Evolutionary conservation across 2,113 vertebrate genomes (phyloP), one percentile per base, ranked within the genome.

Genomic region (Martes martes): DNA sequence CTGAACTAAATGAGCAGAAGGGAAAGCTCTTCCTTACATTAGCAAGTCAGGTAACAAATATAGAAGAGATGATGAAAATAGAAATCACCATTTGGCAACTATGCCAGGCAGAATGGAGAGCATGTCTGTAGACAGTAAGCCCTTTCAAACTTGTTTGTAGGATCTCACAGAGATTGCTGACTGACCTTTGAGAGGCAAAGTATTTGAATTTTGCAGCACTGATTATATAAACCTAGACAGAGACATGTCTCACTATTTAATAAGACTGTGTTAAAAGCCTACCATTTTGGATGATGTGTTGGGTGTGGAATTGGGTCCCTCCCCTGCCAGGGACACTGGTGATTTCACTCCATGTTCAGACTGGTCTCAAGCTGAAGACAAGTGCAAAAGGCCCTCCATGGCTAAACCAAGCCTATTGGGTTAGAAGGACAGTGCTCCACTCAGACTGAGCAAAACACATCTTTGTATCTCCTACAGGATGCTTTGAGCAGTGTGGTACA

Each of bases 151-250:
- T 69, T 52, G 69, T 89, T 95, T 80, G 55, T 59, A 94, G 74
- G 50, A 63, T 24, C 42, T 92, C 61, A 23, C 59, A 61, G 42
- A 47, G 61, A 52, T 86, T 80, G n/a, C 28, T 81, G 26, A 95
- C 26, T 87, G 87, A 87, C 61, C 67, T 84, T 36, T 90, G 71
- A 97, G 42, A 82, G 39, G 42, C n/a, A 36, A 95, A 83, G 23
- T 92, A 78, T 92, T 65, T 94, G 69, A 95, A 84, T 96, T 96
- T 97, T 96, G 50, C 26, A 96, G 57, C 33, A 93, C 57, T 92
- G 80, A 83, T 95, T 96, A 88, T n/a, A 65, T 76, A 95, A 98
- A 91, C 80, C 47, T 92, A 94, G 79, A 89, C 89, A 95, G 73
- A 97, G 78, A 71, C 86, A 82, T 1, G 2, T 91, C 86, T 96